A percentile compares a stretch with the other conserved stretches of the same genome.
phyloP scores from a whole-genome alignment of 2,888 invertebrate genomes.

The Exephanes ischioxanthus region DNA sequence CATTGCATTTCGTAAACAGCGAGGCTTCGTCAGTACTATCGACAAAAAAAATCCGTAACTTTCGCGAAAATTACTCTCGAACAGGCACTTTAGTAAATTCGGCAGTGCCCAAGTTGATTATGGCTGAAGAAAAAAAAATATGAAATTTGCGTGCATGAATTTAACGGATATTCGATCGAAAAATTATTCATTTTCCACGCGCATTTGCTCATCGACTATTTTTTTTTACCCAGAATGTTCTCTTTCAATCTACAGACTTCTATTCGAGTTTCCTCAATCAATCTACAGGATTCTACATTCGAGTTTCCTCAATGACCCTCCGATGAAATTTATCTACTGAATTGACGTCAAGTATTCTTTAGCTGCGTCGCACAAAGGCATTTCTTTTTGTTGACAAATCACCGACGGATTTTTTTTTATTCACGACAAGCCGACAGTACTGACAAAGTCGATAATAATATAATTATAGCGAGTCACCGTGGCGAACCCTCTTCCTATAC shows the following conservation, averaged over 20 bases:
- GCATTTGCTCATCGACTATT: constrained; percentile 1
- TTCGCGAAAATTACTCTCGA: constrained; percentile 71
- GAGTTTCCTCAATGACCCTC: background rate
- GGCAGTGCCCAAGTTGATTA: constrained; percentile 68
- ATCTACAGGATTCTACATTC: too few relatives aligned
- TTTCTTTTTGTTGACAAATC: constrained; percentile 45
- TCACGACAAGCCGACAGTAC: constrained; percentile 22
- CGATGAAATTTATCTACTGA: constrained; percentile 67
- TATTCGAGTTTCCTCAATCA: constrained; percentile 51
- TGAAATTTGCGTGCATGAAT: background rate
- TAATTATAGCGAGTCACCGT: constrained; percentile 59
- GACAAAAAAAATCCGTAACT: constrained; percentile 68
- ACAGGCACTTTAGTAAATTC: constrained; percentile 80
- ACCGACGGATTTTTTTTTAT: constrained; percentile 62
- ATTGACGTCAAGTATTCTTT: constrained; percentile 75
- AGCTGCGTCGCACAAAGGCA: background rate
- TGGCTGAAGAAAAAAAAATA: constrained; percentile 8
- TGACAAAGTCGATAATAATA: constrained; percentile 45
- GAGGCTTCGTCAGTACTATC: constrained; percentile 76
- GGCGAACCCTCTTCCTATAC: constrained; percentile 55
- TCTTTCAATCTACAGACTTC: constrained; percentile 27
- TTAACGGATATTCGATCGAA: background rate
- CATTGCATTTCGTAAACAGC: constrained; percentile 52
- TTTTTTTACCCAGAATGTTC: constrained; percentile 2
- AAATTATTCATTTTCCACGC: background rate